Conservation (phyloP, 1,140 invertebrate genomes). For the Drosophila takahashii region DNA sequence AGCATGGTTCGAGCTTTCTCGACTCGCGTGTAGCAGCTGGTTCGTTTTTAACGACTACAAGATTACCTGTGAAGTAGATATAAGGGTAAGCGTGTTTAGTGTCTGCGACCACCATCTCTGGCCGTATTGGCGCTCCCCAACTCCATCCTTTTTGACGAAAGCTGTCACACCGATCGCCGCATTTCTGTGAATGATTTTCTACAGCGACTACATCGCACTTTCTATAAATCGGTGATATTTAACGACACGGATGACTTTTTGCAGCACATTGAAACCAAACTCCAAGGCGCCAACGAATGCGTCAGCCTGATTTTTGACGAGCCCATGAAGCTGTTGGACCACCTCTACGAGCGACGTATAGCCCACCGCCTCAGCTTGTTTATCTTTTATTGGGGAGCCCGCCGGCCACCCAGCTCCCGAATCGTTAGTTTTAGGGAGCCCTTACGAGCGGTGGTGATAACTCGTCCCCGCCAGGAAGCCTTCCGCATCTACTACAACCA, state of each 20-base stretch:
- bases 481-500: constrained; percentile 90
- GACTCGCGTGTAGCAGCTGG: too few species aligned
- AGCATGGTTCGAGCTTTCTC: too few species aligned
- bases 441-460: constrained; percentile 75
- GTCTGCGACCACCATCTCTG: constrained; percentile 56
- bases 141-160: constrained; percentile 3
- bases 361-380: constrained; percentile 80
- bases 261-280: constrained; percentile 70
- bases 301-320: constrained; percentile 74
- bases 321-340: constrained; percentile 55
- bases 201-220: constrained; percentile 57
- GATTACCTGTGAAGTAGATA: too few species aligned
- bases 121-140: constrained; percentile 55
- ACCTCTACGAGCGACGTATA: constrained; percentile 58
- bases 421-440: constrained; percentile 66
- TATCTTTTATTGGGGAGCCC: constrained; percentile 83
- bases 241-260: constrained; percentile 69
- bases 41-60: too few species aligned
- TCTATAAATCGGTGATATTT: constrained; percentile 77
- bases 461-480: constrained; percentile 66
- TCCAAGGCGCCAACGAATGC: constrained; percentile 73
- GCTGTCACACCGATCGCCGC: constrained; percentile 37
- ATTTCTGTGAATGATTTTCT: constrained; percentile 71
- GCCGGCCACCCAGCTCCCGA: constrained; percentile 41
- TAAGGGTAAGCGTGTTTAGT: too few species aligned